Evolutionary conservation across 2,888 invertebrate genomes (phyloP), one percentile per base, ranked within the genome.

Genomic region (Cataglyphis cursor): DNA sequence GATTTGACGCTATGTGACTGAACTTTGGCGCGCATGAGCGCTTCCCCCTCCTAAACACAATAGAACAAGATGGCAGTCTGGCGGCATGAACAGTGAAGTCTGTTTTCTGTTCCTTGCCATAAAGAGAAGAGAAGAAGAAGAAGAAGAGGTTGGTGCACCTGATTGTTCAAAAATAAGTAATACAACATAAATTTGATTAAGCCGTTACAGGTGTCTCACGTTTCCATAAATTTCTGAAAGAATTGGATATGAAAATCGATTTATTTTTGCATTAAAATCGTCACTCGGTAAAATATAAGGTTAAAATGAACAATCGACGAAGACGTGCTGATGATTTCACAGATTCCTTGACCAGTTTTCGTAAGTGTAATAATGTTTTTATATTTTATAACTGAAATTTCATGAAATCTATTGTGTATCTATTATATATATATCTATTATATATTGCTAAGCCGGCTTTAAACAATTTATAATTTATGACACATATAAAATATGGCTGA

Each of bases 241-340:
- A 18, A 64, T 35, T 64, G 12, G n/a, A 35, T 1, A 15, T 6
- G 1, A 51, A 10, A 51, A 31, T 48, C 18, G 1, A 6, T 51
- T 12, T 35, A 8, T 65, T 9, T 8, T 65, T 1, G 9, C 41
- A 35, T 44, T 35, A 41, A 78, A 0, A 68, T 38, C 41, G 24
- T 62, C 24, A 35, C 0, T 2, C 5, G 5, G 18, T 10, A 10
- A 15, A 31, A 12, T 31, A 3, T 1, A 38, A 44, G 35, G n/a
- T 68, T 54, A 80, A 82, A 64, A 89, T 90, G 89, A 87, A 8
- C 21, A 41, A 4, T 31, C 82, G 18, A 54, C 81, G 86, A 38
- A 83, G 90, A 9, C 86, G 44, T 21, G 90, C 87, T 4, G 18
- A 61, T 1, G 35, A 90, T 82, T 90, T 90, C n/a, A 82, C 84